These are phyloP conservation scores for Euwallacea fornicatus DNA, from an alignment of 1,140 invertebrate species.

Conservation along the genomic window DNA sequence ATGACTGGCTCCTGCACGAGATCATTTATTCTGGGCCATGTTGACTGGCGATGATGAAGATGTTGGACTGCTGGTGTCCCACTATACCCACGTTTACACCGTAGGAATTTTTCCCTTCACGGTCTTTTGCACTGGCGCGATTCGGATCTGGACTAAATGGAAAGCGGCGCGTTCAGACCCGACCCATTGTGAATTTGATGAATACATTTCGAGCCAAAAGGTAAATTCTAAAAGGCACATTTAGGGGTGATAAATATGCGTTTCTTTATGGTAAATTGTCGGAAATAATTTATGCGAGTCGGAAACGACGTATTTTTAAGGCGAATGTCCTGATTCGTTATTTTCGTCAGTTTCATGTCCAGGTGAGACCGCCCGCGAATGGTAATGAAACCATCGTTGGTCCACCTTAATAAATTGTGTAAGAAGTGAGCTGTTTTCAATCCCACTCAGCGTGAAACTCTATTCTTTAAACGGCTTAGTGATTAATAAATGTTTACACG, in stretches of 20 bases:
- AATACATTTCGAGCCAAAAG: conserved; percentile 16
- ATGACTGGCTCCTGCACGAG: neutral
- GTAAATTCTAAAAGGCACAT: conserved; percentile 15
- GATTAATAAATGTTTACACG: conserved; percentile 28
- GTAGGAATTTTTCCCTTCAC: neutral
- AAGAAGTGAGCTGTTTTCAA: no score
- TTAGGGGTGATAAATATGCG: conserved; percentile 13
- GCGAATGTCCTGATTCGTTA: no score
- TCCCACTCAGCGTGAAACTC: conserved; percentile 7
- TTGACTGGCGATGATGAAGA: no score
- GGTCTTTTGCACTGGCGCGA: conserved; percentile 9
- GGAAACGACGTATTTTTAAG: no score
- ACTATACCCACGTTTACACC: no score
- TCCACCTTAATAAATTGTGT: no score
- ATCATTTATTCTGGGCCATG: no score
- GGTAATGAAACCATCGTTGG: no score
- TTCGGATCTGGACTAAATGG: conserved; percentile 4
- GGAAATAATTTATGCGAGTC: conserved; percentile 10
- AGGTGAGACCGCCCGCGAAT: no score
- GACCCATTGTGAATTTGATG: conserved; percentile 15
- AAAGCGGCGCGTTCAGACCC: conserved; percentile 3
- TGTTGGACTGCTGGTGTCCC: no score
- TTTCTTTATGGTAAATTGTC: conserved; percentile 5
- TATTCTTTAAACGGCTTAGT: conserved; percentile 3
- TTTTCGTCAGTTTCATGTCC: no score